Evolutionary conservation across 2,113 vertebrate genomes (phyloP).

Genomic region (Equus quagga): DNA sequence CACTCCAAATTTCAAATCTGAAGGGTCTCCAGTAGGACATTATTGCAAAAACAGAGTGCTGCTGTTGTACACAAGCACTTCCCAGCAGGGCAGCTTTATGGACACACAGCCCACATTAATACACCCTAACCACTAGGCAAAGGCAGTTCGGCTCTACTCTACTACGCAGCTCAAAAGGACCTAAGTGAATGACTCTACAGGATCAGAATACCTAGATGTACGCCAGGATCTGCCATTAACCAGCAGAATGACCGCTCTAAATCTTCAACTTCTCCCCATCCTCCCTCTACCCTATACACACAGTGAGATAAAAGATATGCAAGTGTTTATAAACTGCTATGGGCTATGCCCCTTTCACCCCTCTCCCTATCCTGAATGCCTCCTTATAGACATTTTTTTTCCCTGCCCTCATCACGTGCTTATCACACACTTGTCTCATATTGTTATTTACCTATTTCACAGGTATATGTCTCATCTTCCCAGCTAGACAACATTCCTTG

Average conservation of each 20-base stretch:
- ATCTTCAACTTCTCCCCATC: background rate
- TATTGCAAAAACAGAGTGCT: background rate
- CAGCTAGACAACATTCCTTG: slow-evolving; percentile 49
- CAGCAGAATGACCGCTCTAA: background rate
- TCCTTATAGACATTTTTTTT: background rate
- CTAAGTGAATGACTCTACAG: background rate
- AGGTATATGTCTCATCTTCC: slow-evolving; percentile 56
- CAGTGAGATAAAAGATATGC: background rate
- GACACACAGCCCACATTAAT: background rate
- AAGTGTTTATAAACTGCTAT: background rate
- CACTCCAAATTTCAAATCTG: background rate
- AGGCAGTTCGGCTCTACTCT: background rate
- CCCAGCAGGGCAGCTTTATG: background rate
- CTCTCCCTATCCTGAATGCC: background rate
- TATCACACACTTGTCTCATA: background rate
- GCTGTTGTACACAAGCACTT: background rate
- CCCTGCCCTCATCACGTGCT: background rate
- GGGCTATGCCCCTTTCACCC: too few species aligned
- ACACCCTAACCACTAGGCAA: background rate
- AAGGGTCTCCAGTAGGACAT: background rate
- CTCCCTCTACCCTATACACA: background rate
- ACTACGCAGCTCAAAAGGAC: background rate
- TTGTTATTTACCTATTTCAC: slow-evolving; percentile 70
- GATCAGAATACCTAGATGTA: background rate
- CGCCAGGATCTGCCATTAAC: background rate